Base-by-base conservation (phyloP, 2,888 invertebrate genomes). In the Plutella xylostella region DNA sequence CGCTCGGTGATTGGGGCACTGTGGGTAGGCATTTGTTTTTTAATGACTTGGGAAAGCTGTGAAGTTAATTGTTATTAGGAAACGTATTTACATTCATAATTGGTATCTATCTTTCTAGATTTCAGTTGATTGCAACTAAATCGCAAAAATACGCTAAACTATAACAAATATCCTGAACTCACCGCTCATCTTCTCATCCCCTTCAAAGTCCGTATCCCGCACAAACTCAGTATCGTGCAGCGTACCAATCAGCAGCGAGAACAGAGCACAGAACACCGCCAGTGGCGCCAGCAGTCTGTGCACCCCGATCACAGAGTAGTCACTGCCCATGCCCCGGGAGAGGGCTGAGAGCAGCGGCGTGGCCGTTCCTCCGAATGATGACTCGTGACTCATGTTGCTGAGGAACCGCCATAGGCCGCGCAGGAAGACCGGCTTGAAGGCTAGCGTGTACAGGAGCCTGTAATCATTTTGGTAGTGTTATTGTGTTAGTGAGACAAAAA, bases 161-260 rank as follows among this genome's bases (percentile, higher is more conserved):
- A n/a, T n/a, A n/a, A n/a, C n/a, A n/a, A n/a, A n/a, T n/a, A n/a
- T n/a, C n/a, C n/a, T n/a, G n/a, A n/a, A n/a, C n/a, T n/a, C n/a
- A n/a, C n/a, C n/a, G n/a, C n/a, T 63, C 51, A 76, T 61, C 34
- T 65, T 68, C 18, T 76, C 75, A 22, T 70, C 70, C 6, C 85
- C 85, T 42, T 85, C 85, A 30, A 76, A 77, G 41, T 89, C 90
- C 0, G 57, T 52, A 28, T 76, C 74, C 7, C 69, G 58, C 46
- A 75, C 78, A 69, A 96, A 94, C 72, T 96, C 96, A 0, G 90
- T 90, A 64, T 96, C 96, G 58, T 96, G 94, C 21, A 96, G 69
- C 0, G 95, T 94, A 0, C 92, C 90, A 41, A 96, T 87, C 3
- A 94, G 80, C 31, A 93, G 84, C 35, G 91, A 91, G 65, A 94